Evolutionary conservation across 1,140 invertebrate genomes (phyloP), one percentile per base, ranked within the genome.

Genomic region (Cotesia glomerata): DNA sequence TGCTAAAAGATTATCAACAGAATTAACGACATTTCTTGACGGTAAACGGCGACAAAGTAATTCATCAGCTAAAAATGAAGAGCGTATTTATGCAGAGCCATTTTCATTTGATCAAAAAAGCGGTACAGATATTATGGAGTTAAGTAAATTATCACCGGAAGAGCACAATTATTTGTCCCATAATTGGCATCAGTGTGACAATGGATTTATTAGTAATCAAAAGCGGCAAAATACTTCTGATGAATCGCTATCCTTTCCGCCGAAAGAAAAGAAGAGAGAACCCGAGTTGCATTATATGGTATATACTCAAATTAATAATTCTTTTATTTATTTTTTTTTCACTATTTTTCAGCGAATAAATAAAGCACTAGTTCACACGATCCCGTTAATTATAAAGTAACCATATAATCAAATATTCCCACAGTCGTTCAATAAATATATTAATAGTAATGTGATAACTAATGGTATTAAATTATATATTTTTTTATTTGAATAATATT

Each of bases 11-110:
- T 56, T 76, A 3, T 76, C 75, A 9, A 67, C 70, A 2, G 74
- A 77, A 54, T 67, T 75, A 5, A 69, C 74, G 39, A 75, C 74
- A 11, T 74, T 77, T 34, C 18, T 26, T 8, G 72, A 77, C 39
- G 76, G 70, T n/a, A 78, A 77, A 51, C 75, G 67, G 71, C 74
- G 73, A 14, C 71, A 71, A 14, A 54, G 26, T 26, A 26, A 62
- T 62, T 66, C 11, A 70, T 7, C 34, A 39, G 13, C 16, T 1
- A 65, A 36, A 59, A 72, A 34, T 5, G 80, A 86, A 35, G 84
- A 86, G 75, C 86, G 84, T 51, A 82, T 88, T 54, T 88, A 88
- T 78, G 87, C 86, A 5, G 87, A 88, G 74, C 87, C 87, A 0
- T 85, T 83, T 74, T 39, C 72, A 9, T 73, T 69, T 54, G 71